Base-by-base conservation (phyloP, 2,888 invertebrate genomes). In the Orthosia incerta region DNA sequence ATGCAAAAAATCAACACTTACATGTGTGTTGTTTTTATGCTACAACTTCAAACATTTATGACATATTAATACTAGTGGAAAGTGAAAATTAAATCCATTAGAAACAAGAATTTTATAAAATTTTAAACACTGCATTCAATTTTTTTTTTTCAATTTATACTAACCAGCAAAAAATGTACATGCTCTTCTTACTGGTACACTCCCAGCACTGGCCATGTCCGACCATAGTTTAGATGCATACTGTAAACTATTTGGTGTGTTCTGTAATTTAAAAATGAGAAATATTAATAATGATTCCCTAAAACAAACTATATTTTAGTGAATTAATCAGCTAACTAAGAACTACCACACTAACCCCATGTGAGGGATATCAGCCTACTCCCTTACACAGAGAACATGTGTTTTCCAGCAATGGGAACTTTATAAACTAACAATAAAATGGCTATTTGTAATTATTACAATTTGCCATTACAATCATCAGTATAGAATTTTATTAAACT, bases 211-310 rank as follows among this genome's bases (percentile, higher is more conserved):
- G 51, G 95, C 92, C 89, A 98, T 94, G 50, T 97, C 97, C 23
- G 95, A 94, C 97, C 98, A 97, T 26, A 98, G 77, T 39, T 97
- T 95, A 64, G 97, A 90, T 3, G 97, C 97, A 92, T 97, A 97
- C 50, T 98, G 95, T 50, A 97, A 96, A 87, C 97, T 97, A 87
- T 98, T 96, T 82, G 96, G 93, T 59, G 97, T 97, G 90, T 98
- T 98, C 98, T 98, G 89, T 92, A 96, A 91, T 62, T n/a, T 46
- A 18, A 71, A 80, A 75, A 64, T 12, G 12, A 15, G 1, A 39
- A 50, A 20, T 15, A 20, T 71, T 45, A 26, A 46, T 46, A n/a
- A n/a, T 56, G 39, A 9, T 31, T 31, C 31, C 7, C 26, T 31
- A 31, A 31, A 31, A 31, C 31, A 31, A 31, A 31, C 5, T 7